Evolutionary conservation across 2,888 invertebrate species (phyloP), one percentile per base, ranked within the genome.

Genomic region (Nemotelus pantherinus): DNA sequence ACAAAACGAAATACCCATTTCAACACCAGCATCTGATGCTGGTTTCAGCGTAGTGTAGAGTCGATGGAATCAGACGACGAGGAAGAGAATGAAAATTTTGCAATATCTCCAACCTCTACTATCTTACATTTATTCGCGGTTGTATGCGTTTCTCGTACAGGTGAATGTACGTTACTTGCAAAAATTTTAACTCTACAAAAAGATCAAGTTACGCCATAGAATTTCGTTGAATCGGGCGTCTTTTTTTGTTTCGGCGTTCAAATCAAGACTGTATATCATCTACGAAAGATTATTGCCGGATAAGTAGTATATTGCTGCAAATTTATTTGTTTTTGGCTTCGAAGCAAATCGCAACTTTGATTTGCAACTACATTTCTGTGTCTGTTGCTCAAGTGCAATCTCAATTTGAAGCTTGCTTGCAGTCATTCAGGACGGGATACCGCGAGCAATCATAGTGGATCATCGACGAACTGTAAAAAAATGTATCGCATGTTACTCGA

Each of bases 31-130:
- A 25, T 10, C 9, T 25, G n/a, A 58, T 58, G 58, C n/a, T 58
- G 4, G 5, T 58, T 25, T 58, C 0, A 58, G 25, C 58, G 58
- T 4, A 25, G 10, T 45, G 47, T n/a, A 43, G 39, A 25, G 39
- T 3, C 3, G 41, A 2, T 3, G 41, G 9, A 47, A 65, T 65
- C 6, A n/a, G 9, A 65, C 44, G 9, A 71, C 44, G 53, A 71
- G 70, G 70, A 71, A 71, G 70, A 10, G n/a, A 71, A 55, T 25
- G 25, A 65, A 39, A 68, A 48, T 68, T 68, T 68, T 39, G 68
- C 50, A 68, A 68, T 3, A 68, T 50, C 50, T 25, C 25, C 25
- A 25, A 25, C 25, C 25, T 25, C 25, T 25, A 25, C 25, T 1
- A 25, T 25, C 25, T 25, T 25, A 25, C 25, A 25, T 25, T 25